Evolutionary conservation across 2,888 invertebrate genomes (phyloP).

Genomic region (Muscina levida): DNA sequence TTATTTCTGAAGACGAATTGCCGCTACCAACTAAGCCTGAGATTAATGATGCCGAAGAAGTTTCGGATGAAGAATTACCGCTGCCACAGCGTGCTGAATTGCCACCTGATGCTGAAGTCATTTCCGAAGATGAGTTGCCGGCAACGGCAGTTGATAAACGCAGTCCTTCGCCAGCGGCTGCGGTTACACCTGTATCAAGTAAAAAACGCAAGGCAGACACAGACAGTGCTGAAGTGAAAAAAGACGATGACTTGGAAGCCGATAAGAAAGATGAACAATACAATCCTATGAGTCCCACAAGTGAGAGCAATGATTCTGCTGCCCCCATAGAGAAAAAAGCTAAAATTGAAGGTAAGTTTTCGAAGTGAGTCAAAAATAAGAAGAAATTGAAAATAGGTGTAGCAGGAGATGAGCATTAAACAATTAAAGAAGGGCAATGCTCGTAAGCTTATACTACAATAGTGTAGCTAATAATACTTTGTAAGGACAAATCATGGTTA

Average conservation of each 20-base stretch:
- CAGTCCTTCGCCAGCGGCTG: slow-evolving; percentile 57
- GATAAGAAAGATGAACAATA: slow-evolving; percentile 82
- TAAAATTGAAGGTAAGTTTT: slow-evolving; percentile 68
- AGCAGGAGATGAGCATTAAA: too few species aligned
- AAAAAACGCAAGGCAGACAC: slow-evolving; percentile 68
- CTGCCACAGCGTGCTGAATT: slow-evolving; percentile 86
- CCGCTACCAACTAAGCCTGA: slow-evolving; percentile 87
- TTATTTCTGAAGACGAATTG: slow-evolving; percentile 91
- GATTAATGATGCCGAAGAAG: slow-evolving; percentile 91
- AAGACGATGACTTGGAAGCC: slow-evolving; percentile 44
- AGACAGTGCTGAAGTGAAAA: slow-evolving; percentile 58
- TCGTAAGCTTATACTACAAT: too few species aligned
- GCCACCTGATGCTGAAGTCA: slow-evolving; percentile 86
- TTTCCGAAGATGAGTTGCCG: slow-evolving; percentile 91
- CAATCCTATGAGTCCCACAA: slow-evolving; percentile 90
- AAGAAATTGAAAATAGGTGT: too few species aligned
- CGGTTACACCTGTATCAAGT: slow-evolving; percentile 35
- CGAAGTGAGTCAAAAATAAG: too few species aligned
- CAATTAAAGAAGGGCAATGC: neutral
- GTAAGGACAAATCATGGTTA: too few species aligned
- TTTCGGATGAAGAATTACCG: slow-evolving; percentile 88
- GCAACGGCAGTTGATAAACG: slow-evolving; percentile 73
- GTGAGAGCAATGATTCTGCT: slow-evolving; percentile 84
- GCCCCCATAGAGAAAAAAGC: slow-evolving; percentile 81
- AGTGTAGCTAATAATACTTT: too few species aligned